These are phyloP conservation scores for Myripristis jacobus DNA, from an alignment of 2,797 vertebrate genomes.

Conservation along the genomic window DNA sequence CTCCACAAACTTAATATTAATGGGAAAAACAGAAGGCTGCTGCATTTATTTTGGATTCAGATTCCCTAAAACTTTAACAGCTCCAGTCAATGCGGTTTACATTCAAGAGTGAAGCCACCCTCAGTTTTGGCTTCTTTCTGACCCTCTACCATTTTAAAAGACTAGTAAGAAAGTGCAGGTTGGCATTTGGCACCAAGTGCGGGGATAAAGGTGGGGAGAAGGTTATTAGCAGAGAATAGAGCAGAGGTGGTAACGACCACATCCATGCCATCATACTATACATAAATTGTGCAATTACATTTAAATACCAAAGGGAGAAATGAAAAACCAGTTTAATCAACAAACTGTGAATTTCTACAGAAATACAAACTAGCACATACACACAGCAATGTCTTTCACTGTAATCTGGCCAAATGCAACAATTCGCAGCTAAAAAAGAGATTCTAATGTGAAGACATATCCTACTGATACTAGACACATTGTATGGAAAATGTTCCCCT, in stretches of 20 bases:
- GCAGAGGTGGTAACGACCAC: neutral
- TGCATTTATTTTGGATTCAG: constrained; percentile 32
- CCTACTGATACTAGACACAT: neutral
- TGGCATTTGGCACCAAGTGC: neutral
- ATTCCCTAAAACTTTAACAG: constrained; percentile 24
- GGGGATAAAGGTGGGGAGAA: neutral
- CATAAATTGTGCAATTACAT: neutral
- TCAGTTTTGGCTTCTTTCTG: neutral
- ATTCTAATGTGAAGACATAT: neutral
- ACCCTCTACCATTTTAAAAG: neutral
- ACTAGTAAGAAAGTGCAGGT: neutral
- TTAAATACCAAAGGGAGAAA: neutral
- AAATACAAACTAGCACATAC: neutral
- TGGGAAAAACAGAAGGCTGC: neutral
- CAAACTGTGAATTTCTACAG: neutral
- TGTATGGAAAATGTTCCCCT: neutral
- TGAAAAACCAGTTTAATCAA: neutral
- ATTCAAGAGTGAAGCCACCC: constrained; percentile 20
- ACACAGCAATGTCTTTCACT: neutral
- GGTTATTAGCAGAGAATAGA: neutral
- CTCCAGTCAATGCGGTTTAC: constrained; percentile 21
- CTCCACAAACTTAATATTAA: constrained; percentile 32
- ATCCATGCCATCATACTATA: neutral
- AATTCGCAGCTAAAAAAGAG: neutral
- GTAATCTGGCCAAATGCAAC: constrained; percentile 5